Evolutionary conservation across 2,888 invertebrate genomes (phyloP), one percentile per base, ranked within the genome.

Genomic region (Habroteleia sp.): DNA sequence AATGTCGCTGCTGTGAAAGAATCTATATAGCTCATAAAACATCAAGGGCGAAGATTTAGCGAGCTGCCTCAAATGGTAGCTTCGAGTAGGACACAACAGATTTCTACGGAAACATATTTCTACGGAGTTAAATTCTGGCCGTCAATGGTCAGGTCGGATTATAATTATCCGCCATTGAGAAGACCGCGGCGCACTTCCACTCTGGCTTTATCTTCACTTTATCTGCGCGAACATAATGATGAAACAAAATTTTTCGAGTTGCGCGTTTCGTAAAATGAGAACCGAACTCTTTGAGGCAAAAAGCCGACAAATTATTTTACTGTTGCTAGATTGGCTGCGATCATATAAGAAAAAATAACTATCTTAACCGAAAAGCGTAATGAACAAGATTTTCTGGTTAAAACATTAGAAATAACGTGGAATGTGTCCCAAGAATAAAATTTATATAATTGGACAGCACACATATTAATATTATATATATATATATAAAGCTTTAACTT

Each of bases 41-140:
- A 71, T 52, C 29, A 73, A 77, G 78, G 78, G 79, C 78, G 78
- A 77, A 78, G 80, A 84, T 83, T 85, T 79, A 79, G 78, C 72
- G 77, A 81, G 79, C 74, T 78, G 76, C 80, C 76, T 79, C 81
- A 82, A 84, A 83, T 84, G 81, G 82, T 79, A 80, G 82, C 79
- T 74, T 71, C 66, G 74, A 73, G 54, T 68, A 65, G 73, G 77
- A 71, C 71, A 68, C 58, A 48, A 68, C 52, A 74, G 48, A 72
- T 73, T 80, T 76, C 78, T 77, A 60, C 54, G 29, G 46, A 72
- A 65, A 77, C 77, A 78, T 74, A 77, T 79, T 76, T 71, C 31
- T 42, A 52, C 73, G 71, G 65, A 14, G 39, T 41, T 27, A 25
- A 66, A 58, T 39, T 54, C 54, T 50, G 17, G 42, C 41, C 42